Evolutionary conservation across 2,888 invertebrate genomes (phyloP), one percentile per base, ranked within the genome.

Genomic region (Rugalucina vietnamica): DNA sequence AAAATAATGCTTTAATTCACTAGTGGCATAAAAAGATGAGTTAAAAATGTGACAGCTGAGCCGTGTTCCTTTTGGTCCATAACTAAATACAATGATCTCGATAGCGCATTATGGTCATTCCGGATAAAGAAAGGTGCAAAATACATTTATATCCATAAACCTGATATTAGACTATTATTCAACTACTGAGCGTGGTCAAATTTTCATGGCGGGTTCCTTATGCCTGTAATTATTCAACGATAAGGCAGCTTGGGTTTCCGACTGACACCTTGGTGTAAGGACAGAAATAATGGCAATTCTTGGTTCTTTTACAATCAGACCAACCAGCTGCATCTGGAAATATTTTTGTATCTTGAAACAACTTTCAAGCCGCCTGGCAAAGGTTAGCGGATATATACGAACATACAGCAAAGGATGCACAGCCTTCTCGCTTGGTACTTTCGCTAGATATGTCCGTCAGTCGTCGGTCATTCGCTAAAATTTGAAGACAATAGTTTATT

Each of bases 91-190:
- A 65, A 65, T 34, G 65, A 34, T 4, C 65, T 29, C 65, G 29
- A 34, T 21, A 65, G 65, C 34, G 34, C 65, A 34, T 34, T 65
- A 8, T 65, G 65, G 65, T 65, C 65, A 65, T 21, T 65, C 10
- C 32, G 21, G 8, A 54, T n/a, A 65, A 18, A 65, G 34, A 65
- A 65, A 65, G 65, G 34, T 65, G 65, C 65, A 65, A 65, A 65
- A 65, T 65, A 65, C 65, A 65, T 65, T 65, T 65, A 65, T 65
- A 65, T 65, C 65, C 27, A 65, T 65, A 65, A 65, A 65, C 34
- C 34, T 65, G 65, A 65, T 65, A 65, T 65, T 65, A 24, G 65
- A 65, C 65, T 65, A 34, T 65, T 65, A 65, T 65, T 65, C 65
- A 32, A 65, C 65, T 34, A 34, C 24, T 32, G 21, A 21, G 12